phyloP scores from a whole-genome alignment of 2,113 vertebrate genomes.

The Leiothrix lutea region DNA sequence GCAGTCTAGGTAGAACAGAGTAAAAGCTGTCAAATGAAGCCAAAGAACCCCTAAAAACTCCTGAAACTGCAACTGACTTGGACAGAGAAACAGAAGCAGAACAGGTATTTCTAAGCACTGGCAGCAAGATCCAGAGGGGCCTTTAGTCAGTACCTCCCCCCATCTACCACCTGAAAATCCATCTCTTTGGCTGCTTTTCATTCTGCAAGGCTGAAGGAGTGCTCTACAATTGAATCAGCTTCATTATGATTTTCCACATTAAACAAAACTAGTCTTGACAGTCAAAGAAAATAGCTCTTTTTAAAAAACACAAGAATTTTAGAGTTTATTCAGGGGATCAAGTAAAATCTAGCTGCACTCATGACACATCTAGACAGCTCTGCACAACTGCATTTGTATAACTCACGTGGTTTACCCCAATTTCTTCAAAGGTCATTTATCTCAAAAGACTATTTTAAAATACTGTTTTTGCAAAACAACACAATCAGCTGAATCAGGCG shows the following conservation, averaged over 20 bases:
- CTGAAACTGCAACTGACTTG: not conserved
- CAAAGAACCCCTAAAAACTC: not conserved
- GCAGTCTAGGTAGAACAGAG: not conserved
- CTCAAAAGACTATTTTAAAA: not conserved
- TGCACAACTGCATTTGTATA: not conserved
- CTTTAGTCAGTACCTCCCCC: not conserved
- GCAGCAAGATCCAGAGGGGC: not conserved
- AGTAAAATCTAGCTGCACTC: not conserved
- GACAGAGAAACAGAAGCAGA: not conserved
- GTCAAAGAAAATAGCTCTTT: not conserved
- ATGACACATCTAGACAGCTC: not conserved
- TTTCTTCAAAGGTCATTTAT: not conserved
- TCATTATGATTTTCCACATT: not conserved
- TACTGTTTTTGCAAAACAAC: not conserved
- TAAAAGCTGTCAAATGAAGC: not conserved
- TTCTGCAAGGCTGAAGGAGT: not conserved
- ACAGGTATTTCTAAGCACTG: not conserved
- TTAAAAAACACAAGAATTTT: not conserved
- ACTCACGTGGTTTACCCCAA: not conserved
- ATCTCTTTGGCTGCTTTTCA: not conserved
- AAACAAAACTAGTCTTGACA: not conserved
- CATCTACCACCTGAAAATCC: not conserved
- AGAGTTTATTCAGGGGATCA: not conserved
- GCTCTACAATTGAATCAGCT: not conserved
- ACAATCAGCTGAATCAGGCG: not conserved